Evolutionary conservation across 2,888 invertebrate species (phyloP).

Genomic region (Phoenoteleia sp.): DNA sequence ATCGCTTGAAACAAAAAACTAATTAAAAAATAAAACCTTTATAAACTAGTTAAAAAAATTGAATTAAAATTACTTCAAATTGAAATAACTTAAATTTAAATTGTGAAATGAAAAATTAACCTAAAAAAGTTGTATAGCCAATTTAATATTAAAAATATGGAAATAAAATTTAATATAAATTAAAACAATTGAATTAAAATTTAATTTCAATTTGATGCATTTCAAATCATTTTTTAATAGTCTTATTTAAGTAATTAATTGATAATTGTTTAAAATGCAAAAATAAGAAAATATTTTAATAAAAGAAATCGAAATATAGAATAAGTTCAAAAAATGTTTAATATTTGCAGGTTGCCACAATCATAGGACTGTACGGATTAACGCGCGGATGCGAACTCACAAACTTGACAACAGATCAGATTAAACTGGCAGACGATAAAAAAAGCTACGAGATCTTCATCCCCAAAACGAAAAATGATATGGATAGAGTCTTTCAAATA

Average conservation of each 20-base stretch:
- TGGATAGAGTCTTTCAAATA: slow-evolving; percentile 11
- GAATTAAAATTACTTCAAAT: slow-evolving; percentile 5
- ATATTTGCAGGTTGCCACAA: slow-evolving; percentile 35
- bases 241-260: not conserved
- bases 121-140: not conserved
- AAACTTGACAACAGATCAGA: slow-evolving; percentile 2
- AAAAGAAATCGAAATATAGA: not conserved
- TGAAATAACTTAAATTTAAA: slow-evolving; percentile 6
- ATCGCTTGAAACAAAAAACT: not conserved
- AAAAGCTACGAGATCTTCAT: slow-evolving; percentile 9
- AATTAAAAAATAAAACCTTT: not conserved
- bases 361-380: slow-evolving; percentile 27
- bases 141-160: not conserved
- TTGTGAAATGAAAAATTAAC: slow-evolving; percentile 13
- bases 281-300: slow-evolving; percentile 6
- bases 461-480: slow-evolving; percentile 20
- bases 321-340: too few species aligned
- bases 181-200: not conserved
- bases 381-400: slow-evolving; percentile 30
- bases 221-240: not conserved
- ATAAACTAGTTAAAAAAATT: not conserved
- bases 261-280: not conserved
- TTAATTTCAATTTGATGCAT: not conserved
- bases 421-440: slow-evolving; percentile 17
- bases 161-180: slow-evolving; percentile 5